A percentile compares a stretch with the other conserved stretches of the same genome.
Conservation (phyloP, 2,113 vertebrate genomes). For the Pycnonotus jocosus region DNA sequence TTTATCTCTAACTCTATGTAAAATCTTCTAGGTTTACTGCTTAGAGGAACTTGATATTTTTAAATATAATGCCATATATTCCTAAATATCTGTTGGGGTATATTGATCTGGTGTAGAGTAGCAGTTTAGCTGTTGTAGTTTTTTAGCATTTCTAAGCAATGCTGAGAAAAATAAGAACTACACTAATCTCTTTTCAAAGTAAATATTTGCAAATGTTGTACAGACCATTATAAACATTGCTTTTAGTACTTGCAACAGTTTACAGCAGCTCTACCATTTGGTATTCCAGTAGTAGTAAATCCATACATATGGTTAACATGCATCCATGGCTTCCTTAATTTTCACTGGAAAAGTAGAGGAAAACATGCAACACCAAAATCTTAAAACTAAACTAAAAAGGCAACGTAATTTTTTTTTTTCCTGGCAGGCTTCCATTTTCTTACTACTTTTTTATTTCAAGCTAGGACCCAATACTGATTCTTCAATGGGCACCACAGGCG, state of each 20-base stretch:
- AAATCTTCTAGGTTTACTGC: conserved; percentile 64
- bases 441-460: conserved; percentile 32
- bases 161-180: conserved; percentile 61
- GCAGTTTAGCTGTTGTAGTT: conserved; percentile 67
- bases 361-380: not conserved
- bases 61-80: conserved; percentile 72
- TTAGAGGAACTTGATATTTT: conserved; percentile 70
- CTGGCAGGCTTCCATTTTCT: conserved; percentile 45
- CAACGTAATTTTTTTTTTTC: not conserved
- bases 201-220: conserved; percentile 57
- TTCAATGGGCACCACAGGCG: not conserved
- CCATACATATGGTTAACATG: not conserved
- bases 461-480: conserved; percentile 21
- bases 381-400: not conserved
- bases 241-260: conserved; percentile 41
- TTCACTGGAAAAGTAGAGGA: conserved; percentile 13
- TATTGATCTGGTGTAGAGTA: conserved; percentile 64
- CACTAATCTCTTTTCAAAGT: conserved; percentile 44
- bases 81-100: conserved; percentile 66
- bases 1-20: conserved; percentile 66
- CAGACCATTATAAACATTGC: conserved; percentile 37
- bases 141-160: conserved; percentile 69
- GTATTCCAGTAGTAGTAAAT: conserved; percentile 33
- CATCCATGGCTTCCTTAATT: conserved; percentile 54
- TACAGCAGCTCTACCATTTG: conserved; percentile 44